Percentiles rank a stretch among this genome's conserved stretches.
These are phyloP conservation scores for Nomada ruficornis DNA, from an alignment of 2,888 invertebrate genomes.

Conservation along the genomic window DNA sequence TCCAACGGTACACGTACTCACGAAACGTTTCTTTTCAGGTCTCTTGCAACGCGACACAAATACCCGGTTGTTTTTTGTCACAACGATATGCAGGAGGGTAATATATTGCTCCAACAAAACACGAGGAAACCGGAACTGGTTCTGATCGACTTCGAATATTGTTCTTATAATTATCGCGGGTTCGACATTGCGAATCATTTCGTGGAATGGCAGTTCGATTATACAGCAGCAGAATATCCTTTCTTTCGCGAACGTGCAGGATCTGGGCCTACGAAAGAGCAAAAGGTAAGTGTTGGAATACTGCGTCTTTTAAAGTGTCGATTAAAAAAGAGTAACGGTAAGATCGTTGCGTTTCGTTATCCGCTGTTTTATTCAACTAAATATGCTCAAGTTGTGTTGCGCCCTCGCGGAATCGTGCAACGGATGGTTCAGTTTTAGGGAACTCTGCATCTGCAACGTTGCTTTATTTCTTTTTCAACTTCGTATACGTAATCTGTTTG, in stretches of 20 bases:
- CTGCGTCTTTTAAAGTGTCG: conserved; percentile 53
- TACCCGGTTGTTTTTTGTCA: conserved; percentile 96
- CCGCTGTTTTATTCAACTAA: conserved; percentile 11
- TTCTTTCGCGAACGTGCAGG: conserved; percentile 89
- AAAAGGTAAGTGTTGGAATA: conserved; percentile 87
- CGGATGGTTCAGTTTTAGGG: not conserved
- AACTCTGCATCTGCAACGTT: no score
- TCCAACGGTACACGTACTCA: not conserved
- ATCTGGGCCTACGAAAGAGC: conserved; percentile 91
- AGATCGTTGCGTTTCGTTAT: conserved; percentile 58
- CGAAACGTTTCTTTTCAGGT: conserved; percentile 78
- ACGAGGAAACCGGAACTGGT: conserved; percentile 88
- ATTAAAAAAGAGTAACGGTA: conserved; percentile 62
- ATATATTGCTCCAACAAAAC: conserved; percentile 87
- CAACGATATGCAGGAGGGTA: conserved; percentile 97
- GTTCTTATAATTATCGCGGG: conserved; percentile 96
- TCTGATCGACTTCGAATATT: conserved; percentile 97
- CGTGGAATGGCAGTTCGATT: conserved; percentile 96
- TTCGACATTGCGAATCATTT: conserved; percentile 98
- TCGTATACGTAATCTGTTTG: not conserved
- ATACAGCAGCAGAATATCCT: conserved; percentile 91
- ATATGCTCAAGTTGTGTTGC: conserved; percentile 32
- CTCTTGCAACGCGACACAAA: conserved; percentile 79
- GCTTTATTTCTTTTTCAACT: no score
- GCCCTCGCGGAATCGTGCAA: not conserved